Conservation (phyloP, 2,888 invertebrate genomes). For the Drosophila greeni region DNA sequence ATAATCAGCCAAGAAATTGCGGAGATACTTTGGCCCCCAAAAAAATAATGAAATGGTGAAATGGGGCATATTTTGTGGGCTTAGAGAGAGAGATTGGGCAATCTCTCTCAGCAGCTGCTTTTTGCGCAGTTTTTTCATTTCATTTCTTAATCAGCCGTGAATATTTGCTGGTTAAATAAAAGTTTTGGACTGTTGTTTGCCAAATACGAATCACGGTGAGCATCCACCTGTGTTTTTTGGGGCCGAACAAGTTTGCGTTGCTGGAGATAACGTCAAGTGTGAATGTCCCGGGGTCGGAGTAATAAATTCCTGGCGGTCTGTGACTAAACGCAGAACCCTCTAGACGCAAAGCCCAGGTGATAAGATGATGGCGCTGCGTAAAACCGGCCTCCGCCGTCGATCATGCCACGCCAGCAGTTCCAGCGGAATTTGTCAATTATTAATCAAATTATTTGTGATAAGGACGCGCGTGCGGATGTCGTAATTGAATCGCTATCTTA, state of each 20-base stretch:
- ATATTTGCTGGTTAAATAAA: slow-evolving; percentile 44
- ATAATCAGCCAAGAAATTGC: slow-evolving; percentile 52
- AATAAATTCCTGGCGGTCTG: slow-evolving; percentile 25
- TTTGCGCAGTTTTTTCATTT: slow-evolving; percentile 62
- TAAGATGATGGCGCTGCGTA: slow-evolving; percentile 6
- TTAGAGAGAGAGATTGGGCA: neutral
- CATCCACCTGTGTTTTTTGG: slow-evolving; percentile 19
- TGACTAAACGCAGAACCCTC: slow-evolving; percentile 29
- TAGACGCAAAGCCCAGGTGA: neutral
- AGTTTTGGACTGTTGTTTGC: slow-evolving; percentile 48
- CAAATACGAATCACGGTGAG: slow-evolving; percentile 27
- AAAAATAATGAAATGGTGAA: slow-evolving; percentile 56
- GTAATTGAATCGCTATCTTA: slow-evolving; percentile 39
- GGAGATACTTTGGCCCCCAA: slow-evolving; percentile 44
- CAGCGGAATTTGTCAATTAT: slow-evolving; percentile 22
- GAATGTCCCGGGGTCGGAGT: slow-evolving; percentile 24
- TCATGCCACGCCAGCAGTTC: slow-evolving; percentile 35
- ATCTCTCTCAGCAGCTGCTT: slow-evolving; percentile 22
- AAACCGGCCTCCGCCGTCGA: slow-evolving; percentile 18
- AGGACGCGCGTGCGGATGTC: slow-evolving; percentile 43
- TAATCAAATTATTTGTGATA: slow-evolving; percentile 50
- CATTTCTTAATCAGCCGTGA: slow-evolving; percentile 37
- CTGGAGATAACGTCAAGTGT: slow-evolving; percentile 28
- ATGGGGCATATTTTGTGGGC: slow-evolving; percentile 12
- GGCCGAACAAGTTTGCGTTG: slow-evolving; percentile 5